phyloP scores from a whole-genome alignment of 2,888 invertebrate genomes.

The Dicyrtoma fusca region DNA sequence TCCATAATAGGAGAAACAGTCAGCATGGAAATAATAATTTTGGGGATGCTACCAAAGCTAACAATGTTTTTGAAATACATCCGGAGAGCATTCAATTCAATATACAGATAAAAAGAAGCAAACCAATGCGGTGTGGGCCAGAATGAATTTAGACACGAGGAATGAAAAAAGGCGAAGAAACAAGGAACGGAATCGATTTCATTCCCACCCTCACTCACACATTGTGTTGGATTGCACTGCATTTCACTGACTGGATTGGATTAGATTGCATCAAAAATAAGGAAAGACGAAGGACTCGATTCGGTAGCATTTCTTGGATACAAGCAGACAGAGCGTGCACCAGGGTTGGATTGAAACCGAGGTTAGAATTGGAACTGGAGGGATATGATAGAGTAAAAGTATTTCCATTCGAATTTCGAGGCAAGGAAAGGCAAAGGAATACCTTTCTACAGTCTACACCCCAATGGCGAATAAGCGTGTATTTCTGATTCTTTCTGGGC shows the following conservation, averaged over 20 bases:
- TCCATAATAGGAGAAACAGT: too few relatives aligned
- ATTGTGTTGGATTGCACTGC: neutral
- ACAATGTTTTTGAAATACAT: too few relatives aligned
- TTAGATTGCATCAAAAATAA: neutral
- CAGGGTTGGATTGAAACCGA: too few relatives aligned
- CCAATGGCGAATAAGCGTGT: neutral
- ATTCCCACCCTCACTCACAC: slow-evolving; percentile 28
- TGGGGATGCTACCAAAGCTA: too few relatives aligned
- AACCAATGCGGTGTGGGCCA: too few relatives aligned
- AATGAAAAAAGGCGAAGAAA: slow-evolving; percentile 6
- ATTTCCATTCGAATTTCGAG: too few relatives aligned
- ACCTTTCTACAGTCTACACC: neutral
- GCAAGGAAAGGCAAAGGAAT: neutral
- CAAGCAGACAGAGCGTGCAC: neutral
- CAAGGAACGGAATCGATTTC: slow-evolving; percentile 14
- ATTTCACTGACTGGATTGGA: neutral
- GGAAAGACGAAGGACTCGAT: slow-evolving; percentile 2
- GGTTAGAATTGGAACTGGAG: neutral
- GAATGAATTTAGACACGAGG: too few relatives aligned
- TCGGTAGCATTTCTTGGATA: neutral
- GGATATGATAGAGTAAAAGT: neutral
- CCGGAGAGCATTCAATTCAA: too few relatives aligned
- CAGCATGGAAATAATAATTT: too few relatives aligned
- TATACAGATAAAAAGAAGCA: too few relatives aligned
- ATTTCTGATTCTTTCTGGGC: too few relatives aligned